Evolutionary conservation across 2,888 invertebrate genomes (phyloP).

Genomic region (Drosophila recens): DNA sequence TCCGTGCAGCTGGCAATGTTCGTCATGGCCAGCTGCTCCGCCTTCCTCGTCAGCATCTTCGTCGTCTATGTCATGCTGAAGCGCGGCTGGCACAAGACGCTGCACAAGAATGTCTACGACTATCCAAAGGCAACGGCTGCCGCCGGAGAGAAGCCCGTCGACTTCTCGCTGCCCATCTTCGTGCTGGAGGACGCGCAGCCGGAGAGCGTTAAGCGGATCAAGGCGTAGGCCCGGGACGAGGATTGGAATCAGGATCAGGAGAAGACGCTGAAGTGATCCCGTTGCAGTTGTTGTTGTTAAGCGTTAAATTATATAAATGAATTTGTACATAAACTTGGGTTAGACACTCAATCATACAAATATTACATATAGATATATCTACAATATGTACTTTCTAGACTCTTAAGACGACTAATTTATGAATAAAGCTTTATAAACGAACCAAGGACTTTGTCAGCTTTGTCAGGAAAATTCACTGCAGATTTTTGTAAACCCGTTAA

Average conservation of each 20-base stretch:
- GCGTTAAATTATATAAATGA: constrained; percentile 66
- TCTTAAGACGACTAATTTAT: constrained; percentile 79
- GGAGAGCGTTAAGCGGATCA: constrained; percentile 67
- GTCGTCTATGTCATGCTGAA: constrained; percentile 91
- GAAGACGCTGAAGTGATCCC: neutral
- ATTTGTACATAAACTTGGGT: constrained; percentile 70
- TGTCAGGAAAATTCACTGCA: neutral
- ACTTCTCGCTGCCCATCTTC: constrained; percentile 85
- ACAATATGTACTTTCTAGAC: constrained; percentile 51
- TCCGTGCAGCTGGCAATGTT: constrained; percentile 91
- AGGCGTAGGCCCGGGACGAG: constrained; percentile 53
- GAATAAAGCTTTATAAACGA: constrained; percentile 79
- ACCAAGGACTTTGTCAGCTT: neutral
- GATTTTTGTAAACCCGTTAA: no score
- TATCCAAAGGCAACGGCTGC: constrained; percentile 41
- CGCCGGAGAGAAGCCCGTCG: constrained; percentile 78
- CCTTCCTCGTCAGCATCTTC: constrained; percentile 92
- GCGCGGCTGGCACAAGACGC: constrained; percentile 86
- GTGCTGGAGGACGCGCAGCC: constrained; percentile 80
- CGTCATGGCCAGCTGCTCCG: constrained; percentile 91
- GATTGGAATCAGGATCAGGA: no score
- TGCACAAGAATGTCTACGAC: constrained; percentile 60
- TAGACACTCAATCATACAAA: constrained; percentile 28
- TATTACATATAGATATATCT: constrained; percentile 26
- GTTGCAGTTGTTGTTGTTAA: constrained; percentile 34